Evolutionary conservation across 2,888 invertebrate species (phyloP).

Genomic region (Bellardia pandia): DNA sequence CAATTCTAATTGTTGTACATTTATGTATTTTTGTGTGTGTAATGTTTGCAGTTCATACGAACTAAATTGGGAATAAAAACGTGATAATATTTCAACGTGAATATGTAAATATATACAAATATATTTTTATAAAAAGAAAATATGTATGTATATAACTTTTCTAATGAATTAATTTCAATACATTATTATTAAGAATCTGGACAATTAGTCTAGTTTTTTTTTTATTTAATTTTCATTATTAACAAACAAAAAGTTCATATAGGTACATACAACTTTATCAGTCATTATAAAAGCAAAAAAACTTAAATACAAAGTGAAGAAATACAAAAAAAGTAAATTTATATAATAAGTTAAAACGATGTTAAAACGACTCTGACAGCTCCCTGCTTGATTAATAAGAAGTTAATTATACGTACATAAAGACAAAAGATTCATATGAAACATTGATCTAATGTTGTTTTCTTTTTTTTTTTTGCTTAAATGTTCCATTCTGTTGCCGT

Average conservation of each 20-base stretch:
- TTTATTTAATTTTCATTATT: conserved; percentile 25
- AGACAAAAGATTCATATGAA: too few relatives aligned
- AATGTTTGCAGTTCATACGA: neutral
- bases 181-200: conserved; percentile 15
- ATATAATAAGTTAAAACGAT: neutral
- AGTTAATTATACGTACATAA: too few relatives aligned
- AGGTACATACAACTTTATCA: conserved; percentile 55
- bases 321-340: neutral
- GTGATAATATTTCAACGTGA: conserved; percentile 28
- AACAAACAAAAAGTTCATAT: conserved; percentile 39
- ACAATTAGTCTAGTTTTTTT: conserved; percentile 45
- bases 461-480: too few relatives aligned
- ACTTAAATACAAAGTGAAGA: neutral
- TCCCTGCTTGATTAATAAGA: neutral
- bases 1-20: too few relatives aligned
- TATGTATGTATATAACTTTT: neutral
- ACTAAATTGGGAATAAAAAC: conserved; percentile 9
- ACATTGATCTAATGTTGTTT: too few relatives aligned
- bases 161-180: conserved; percentile 20
- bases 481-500: too few relatives aligned
- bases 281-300: conserved; percentile 20
- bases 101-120: neutral
- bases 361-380: too few relatives aligned
- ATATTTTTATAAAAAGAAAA: neutral
- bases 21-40: too few relatives aligned